Conservation (phyloP, 2,113 vertebrate genomes). For the Lampris incognitus region DNA sequence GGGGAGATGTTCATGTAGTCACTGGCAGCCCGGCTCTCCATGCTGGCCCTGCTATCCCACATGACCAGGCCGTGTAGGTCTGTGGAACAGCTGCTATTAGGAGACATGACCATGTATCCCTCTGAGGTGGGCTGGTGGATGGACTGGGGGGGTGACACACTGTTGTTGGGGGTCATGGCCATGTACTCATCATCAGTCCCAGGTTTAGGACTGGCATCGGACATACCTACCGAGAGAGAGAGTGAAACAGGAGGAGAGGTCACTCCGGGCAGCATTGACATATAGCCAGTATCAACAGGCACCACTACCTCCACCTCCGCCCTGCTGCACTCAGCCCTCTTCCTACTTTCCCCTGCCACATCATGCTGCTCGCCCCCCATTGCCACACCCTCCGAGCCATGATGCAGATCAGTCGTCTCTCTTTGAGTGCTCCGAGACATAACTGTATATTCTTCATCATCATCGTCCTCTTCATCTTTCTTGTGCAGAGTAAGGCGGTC, state of each 20-base stretch:
- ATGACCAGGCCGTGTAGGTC: conserved; percentile 74
- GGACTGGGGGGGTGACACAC: conserved; percentile 82
- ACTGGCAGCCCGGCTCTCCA: conserved; percentile 72
- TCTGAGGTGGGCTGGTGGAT: conserved; percentile 75
- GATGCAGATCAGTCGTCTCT: conserved; percentile 64
- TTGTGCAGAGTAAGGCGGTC: conserved; percentile 67
- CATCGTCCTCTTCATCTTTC: conserved; percentile 81
- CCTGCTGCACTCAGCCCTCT: conserved; percentile 66
- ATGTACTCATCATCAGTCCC: conserved; percentile 82
- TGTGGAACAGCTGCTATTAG: conserved; percentile 82
- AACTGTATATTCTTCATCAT: conserved; percentile 75
- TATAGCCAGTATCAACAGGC: conserved; percentile 78
- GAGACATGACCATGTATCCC: conserved; percentile 87
- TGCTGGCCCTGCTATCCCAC: conserved; percentile 76
- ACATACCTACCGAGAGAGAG: conserved; percentile 75
- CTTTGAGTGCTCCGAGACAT: conserved; percentile 74
- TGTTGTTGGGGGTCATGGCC: conserved; percentile 83
- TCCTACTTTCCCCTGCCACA: conserved; percentile 49
- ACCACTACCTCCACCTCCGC: conserved; percentile 44
- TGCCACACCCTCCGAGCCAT: conserved; percentile 56
- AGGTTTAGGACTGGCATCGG: conserved; percentile 62
- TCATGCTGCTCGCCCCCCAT: conserved; percentile 54
- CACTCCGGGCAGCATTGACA: conserved; percentile 85
- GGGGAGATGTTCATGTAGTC: conserved; percentile 89
- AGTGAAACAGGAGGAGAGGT: conserved; percentile 77